Evolutionary conservation across 2,888 invertebrate species (phyloP).

Genomic region (Cybosia mesomella): DNA sequence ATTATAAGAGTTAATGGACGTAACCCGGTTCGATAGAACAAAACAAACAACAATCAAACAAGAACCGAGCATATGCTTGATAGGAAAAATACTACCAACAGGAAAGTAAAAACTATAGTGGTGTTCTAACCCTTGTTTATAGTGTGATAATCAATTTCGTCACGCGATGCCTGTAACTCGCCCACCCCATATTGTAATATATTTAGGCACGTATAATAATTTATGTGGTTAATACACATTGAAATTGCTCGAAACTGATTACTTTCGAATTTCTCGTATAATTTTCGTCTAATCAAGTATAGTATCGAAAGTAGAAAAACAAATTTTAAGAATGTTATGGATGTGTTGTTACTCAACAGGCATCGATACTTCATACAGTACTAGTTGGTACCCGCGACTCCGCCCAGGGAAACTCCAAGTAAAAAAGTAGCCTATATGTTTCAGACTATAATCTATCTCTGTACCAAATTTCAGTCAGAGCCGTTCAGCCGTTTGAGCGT

Average conservation of each 20-base stretch:
- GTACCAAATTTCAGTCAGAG: no score
- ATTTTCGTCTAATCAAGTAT: background rate
- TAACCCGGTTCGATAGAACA: slow-evolving; percentile 19
- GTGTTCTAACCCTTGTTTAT: slow-evolving; percentile 62
- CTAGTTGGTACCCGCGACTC: no score
- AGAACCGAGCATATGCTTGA: slow-evolving; percentile 22
- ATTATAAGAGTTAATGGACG: background rate
- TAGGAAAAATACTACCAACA: slow-evolving; percentile 50
- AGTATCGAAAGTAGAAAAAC: background rate
- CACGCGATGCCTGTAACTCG: slow-evolving; percentile 59
- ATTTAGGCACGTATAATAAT: slow-evolving; percentile 8
- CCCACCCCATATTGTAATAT: slow-evolving; percentile 28
- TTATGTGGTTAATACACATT: slow-evolving; percentile 4
- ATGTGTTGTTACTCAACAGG: background rate
- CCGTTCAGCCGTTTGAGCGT: no score
- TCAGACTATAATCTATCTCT: no score
- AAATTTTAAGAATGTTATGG: background rate
- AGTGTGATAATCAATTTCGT: slow-evolving; percentile 70
- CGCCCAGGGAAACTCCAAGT: no score
- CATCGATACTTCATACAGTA: background rate
- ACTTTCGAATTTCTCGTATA: background rate
- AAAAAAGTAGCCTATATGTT: no score
- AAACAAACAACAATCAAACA: slow-evolving; percentile 28
- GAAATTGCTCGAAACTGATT: background rate
- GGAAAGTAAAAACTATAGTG: slow-evolving; percentile 47